Percentiles rank a stretch among this genome's conserved stretches.
Conservation (phyloP, 1,140 invertebrate genomes). For the Heliconius nattereri region DNA sequence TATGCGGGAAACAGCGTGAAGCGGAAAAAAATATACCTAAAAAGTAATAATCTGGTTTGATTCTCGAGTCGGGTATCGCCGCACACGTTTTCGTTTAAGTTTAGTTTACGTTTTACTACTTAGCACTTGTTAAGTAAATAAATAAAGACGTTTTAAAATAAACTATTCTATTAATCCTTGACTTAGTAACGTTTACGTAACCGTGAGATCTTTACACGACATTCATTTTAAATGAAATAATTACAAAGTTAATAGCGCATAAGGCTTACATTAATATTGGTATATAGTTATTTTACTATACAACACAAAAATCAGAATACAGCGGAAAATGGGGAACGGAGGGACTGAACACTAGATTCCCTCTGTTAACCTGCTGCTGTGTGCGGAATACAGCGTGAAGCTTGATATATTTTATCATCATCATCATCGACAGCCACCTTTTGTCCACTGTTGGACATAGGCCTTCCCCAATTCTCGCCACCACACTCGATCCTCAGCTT, state of each 20-base stretch:
- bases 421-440: no score
- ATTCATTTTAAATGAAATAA: conserved; percentile 27
- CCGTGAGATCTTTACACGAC: conserved; percentile 58
- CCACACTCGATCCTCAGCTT: no score
- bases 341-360: no score
- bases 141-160: conserved; percentile 75
- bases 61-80: conserved; percentile 55
- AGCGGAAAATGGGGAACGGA: no score
- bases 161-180: conserved; percentile 74
- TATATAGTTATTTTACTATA: neutral
- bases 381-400: no score
- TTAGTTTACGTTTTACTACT: conserved; percentile 74
- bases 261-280: neutral
- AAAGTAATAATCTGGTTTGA: conserved; percentile 48
- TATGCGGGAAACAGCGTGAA: no score
- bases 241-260: neutral
- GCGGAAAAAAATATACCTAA: no score
- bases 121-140: conserved; percentile 78
- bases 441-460: no score
- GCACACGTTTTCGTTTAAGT: conserved; percentile 51
- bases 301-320: no score
- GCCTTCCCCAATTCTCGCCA: no score
- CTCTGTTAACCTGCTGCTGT: no score
- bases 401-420: neutral
- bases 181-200: conserved; percentile 71